Conservation (phyloP, 2,113 vertebrate genomes). For the Coryphaenoides rupestris region DNA sequence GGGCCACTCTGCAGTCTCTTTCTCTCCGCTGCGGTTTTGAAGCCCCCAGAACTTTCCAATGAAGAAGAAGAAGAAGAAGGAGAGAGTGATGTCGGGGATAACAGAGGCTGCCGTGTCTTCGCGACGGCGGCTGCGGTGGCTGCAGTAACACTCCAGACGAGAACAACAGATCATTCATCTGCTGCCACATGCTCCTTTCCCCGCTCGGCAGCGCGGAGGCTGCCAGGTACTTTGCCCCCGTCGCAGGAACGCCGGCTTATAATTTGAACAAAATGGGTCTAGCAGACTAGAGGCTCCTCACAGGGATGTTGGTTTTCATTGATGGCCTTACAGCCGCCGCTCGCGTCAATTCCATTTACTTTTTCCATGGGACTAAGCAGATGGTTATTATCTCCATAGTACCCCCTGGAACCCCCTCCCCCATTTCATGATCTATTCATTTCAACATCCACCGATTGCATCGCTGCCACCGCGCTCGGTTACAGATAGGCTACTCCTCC, state of each 20-base stretch:
- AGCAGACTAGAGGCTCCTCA: no score
- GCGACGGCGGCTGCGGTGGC: constrained; percentile 41
- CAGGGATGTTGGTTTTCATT: constrained; percentile 2
- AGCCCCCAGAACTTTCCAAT: constrained; percentile 40
- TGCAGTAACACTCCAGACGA: constrained; percentile 37
- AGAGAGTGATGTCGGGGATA: constrained; percentile 44
- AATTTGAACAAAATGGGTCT: no score
- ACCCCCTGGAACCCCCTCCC: constrained; percentile 28
- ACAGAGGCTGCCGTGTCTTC: constrained; percentile 33
- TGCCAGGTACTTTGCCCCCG: no score
- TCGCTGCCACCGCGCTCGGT: neutral
- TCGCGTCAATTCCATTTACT: neutral
- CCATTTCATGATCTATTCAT: neutral
- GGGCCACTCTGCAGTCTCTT: no score
- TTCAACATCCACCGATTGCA: neutral
- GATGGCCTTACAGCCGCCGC: constrained; percentile 31
- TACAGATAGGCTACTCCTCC: constrained; percentile 12
- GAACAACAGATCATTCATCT: constrained; percentile 49
- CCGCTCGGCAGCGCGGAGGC: no score
- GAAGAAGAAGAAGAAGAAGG: no score
- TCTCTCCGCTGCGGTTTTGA: constrained; percentile 15
- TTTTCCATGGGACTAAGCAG: constrained; percentile 40
- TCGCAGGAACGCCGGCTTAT: no score
- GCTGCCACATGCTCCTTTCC: neutral
- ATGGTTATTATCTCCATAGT: constrained; percentile 38